Conservation (phyloP, 2,113 vertebrate species). For the Turnix velox region DNA sequence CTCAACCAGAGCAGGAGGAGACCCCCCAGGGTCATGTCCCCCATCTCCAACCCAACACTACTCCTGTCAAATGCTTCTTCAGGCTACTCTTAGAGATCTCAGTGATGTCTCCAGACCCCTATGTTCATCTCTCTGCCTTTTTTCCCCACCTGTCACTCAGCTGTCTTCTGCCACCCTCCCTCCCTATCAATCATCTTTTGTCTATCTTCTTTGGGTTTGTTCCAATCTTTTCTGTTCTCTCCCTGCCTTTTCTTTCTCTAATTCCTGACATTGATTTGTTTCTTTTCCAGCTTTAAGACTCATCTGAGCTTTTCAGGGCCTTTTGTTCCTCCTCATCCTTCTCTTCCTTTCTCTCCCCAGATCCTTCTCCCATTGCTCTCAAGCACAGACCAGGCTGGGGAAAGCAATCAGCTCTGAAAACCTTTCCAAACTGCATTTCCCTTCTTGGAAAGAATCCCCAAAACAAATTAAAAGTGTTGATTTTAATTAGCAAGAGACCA, state of each 20-base stretch:
- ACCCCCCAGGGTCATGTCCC: background rate
- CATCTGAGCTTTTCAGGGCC: background rate
- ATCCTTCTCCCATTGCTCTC: background rate
- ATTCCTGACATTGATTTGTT: conserved; percentile 43
- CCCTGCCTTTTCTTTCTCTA: conserved; percentile 1
- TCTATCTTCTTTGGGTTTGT: background rate
- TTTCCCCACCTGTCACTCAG: background rate
- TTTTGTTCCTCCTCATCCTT: conserved; percentile 7
- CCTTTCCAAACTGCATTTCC: background rate
- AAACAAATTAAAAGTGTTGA: background rate
- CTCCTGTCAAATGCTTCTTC: background rate
- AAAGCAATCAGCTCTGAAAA: background rate
- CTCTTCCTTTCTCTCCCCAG: background rate
- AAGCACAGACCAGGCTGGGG: background rate
- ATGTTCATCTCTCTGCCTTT: background rate
- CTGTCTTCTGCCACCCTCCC: background rate
- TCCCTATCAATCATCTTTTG: background rate
- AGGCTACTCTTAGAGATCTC: background rate
- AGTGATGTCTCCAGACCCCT: background rate
- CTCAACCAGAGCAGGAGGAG: background rate
- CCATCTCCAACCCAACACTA: background rate
- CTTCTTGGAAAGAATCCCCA: conserved; percentile 29
- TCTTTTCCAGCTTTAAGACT: background rate
- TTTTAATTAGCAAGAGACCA: conserved; percentile 38
- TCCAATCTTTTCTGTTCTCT: conserved; percentile 31